Conservation (phyloP, 1,140 invertebrate genomes). For the Cherax quadricarinatus region DNA sequence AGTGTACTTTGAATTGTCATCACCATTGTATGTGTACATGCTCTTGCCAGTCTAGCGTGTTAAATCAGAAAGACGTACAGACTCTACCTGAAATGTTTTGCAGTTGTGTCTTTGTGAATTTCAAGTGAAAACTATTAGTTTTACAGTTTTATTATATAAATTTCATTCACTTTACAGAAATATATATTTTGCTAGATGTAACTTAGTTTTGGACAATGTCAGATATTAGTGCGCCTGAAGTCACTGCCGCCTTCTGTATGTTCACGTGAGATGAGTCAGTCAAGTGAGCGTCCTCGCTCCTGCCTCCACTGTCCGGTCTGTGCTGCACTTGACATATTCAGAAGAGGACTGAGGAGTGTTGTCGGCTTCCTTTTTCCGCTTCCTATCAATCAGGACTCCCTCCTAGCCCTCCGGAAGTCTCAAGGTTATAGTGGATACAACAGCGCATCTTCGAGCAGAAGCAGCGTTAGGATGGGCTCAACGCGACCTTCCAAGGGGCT, state of each 20-base stretch:
- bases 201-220: too few species aligned
- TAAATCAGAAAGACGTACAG: too few species aligned
- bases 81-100: too few species aligned
- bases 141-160: too few species aligned
- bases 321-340: not conserved
- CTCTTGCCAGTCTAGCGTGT: too few species aligned
- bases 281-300: not conserved
- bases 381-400: not conserved
- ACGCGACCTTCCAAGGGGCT: not conserved
- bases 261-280: not conserved
- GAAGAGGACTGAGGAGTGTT: not conserved
- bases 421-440: not conserved
- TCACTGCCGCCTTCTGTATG: not conserved
- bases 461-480: slow-evolving; percentile 11
- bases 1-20: too few species aligned
- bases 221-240: not conserved
- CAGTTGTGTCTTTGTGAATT: too few species aligned
- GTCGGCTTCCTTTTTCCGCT: slow-evolving; percentile 12
- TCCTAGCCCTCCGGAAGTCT: not conserved
- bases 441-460: not conserved
- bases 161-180: too few species aligned
- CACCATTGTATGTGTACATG: too few species aligned
- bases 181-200: too few species aligned
- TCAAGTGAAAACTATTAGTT: too few species aligned
- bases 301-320: slow-evolving; percentile 8